Base-by-base conservation (phyloP, 2,113 vertebrate genomes). In the Ictalurus furcatus region DNA sequence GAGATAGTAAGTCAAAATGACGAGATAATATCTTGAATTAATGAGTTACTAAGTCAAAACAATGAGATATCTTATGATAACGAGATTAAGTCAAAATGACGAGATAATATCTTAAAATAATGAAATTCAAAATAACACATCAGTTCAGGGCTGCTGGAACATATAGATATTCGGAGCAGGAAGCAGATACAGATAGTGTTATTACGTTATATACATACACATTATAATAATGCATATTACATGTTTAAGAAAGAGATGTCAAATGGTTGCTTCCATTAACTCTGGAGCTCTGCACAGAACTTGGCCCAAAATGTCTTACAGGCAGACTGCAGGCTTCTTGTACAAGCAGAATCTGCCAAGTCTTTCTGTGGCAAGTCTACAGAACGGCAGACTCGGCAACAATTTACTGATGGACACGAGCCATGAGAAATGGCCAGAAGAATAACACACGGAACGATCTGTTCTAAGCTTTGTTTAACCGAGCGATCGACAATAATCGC, bases 281-380 rank as follows among this genome's bases (percentile, higher is more conserved):
- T 74, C 87, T 65, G 40, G 17, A 65, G 40, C n/a, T 54, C 67
- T 63, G 54, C 52, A 78, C 71, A 88, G 56, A 65, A 28, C 65
- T n/a, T 83, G 88, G 88, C 69, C 88, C 88, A 88, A 85, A 85
- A 85, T 85, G 71, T 88, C 88, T 85, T 48, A 54, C 71, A 88
- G 82, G 56, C 67, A 88, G 58, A 48, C 88, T 84, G 88, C 88
- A 78, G 71, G 58, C 67, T 84, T 87, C 44, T 81, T 69, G 63
- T 59, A 59, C 48, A n/a, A 71, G 52, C 48, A 8, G 16, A 61
- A 71, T 52, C 74, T 89, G 85, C 82, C 88, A 88, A 88, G 56
- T 78, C 4, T 48, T 65, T 78, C 80, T 21, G 67, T 44, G 80
- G 79, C 30, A 58, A 82, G 65, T 28, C 80, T 44, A 28, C 65